Conservation (phyloP, 1,140 invertebrate species). For the Eulimnadia texana region DNA sequence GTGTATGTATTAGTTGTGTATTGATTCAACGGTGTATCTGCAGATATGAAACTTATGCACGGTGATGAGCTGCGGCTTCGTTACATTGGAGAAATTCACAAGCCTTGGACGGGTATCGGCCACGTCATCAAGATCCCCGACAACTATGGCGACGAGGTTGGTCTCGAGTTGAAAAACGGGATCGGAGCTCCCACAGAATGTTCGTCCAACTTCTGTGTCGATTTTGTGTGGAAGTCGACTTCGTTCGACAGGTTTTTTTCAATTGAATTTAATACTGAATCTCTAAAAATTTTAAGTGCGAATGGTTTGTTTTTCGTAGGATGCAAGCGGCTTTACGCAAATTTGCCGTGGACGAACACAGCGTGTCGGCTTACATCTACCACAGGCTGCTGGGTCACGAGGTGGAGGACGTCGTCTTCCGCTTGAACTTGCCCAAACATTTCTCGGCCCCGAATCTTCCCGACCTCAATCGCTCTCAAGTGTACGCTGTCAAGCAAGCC, state of each 20-base stretch:
- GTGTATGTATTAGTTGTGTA: background rate
- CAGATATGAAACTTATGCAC: conserved; percentile 98
- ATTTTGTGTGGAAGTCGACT: conserved; percentile 99
- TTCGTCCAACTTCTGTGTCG: conserved; percentile 90
- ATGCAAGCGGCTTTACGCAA: conserved; percentile 91
- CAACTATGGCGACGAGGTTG: conserved; percentile 96
- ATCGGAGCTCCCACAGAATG: conserved; percentile 79
- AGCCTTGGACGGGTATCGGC: conserved; percentile 87
- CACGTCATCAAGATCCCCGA: conserved; percentile 97
- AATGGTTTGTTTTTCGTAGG: conserved; percentile 33
- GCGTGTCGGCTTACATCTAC: conserved; percentile 95
- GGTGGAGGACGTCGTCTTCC: conserved; percentile 85
- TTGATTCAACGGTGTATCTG: conserved; percentile 17
- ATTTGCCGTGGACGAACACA: conserved; percentile 91
- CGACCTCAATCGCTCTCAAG: conserved; percentile 91
- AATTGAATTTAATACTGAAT: conserved; percentile 6
- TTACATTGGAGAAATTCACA: conserved; percentile 85
- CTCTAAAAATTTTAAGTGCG: background rate
- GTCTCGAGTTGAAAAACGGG: conserved; percentile 86
- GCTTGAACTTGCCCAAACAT: conserved; percentile 81
- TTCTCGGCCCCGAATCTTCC: conserved; percentile 94
- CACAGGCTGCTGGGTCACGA: conserved; percentile 92
- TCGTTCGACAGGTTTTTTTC: conserved; percentile 77
- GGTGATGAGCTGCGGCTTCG: conserved; percentile 91
- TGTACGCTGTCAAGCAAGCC: conserved; percentile 98